A percentile compares a stretch with the other conserved stretches of the same genome.
Conservation (phyloP, 1,140 invertebrate species). For the Heliconius nattereri region DNA sequence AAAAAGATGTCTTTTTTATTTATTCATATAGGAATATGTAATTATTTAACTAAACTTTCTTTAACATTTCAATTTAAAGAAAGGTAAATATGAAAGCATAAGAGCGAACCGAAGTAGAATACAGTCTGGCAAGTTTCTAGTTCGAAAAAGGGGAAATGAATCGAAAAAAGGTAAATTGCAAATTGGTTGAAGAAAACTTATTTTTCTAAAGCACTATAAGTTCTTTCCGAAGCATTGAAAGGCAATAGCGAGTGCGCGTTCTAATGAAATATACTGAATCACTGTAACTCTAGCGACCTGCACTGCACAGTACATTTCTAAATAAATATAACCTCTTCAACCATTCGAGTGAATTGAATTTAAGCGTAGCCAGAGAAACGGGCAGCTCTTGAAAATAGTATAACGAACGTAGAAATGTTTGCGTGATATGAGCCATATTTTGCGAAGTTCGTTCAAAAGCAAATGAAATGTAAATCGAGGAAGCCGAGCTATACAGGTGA, state of each 20-base stretch:
- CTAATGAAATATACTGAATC: slow-evolving; percentile 43
- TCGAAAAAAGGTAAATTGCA: slow-evolving; percentile 41
- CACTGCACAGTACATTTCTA: slow-evolving; percentile 48
- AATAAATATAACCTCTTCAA: slow-evolving; percentile 47
- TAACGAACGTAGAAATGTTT: slow-evolving; percentile 42
- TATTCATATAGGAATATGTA: not conserved
- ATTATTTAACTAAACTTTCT: not conserved
- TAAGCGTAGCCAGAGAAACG: slow-evolving; percentile 43
- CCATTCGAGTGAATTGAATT: slow-evolving; percentile 43
- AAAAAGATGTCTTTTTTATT: not conserved
- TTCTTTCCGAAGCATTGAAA: slow-evolving; percentile 34
- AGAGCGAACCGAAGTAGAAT: slow-evolving; percentile 24
- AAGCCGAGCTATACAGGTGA: slow-evolving; percentile 27
- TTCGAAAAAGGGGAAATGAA: slow-evolving; percentile 40
- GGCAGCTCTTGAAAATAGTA: slow-evolving; percentile 41
- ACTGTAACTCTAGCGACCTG: slow-evolving; percentile 40
- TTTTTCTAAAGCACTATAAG: slow-evolving; percentile 49
- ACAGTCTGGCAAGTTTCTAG: slow-evolving; percentile 38
- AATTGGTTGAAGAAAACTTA: slow-evolving; percentile 50
- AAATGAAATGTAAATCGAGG: slow-evolving; percentile 44
- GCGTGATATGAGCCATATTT: slow-evolving; percentile 42
- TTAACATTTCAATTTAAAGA: not conserved
- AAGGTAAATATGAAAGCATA: slow-evolving; percentile 3
- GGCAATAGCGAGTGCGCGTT: slow-evolving; percentile 25
- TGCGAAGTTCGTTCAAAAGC: slow-evolving; percentile 34